Base-by-base conservation (phyloP, 2,797 vertebrate genomes). In the Gymnothorax reevesii region DNA sequence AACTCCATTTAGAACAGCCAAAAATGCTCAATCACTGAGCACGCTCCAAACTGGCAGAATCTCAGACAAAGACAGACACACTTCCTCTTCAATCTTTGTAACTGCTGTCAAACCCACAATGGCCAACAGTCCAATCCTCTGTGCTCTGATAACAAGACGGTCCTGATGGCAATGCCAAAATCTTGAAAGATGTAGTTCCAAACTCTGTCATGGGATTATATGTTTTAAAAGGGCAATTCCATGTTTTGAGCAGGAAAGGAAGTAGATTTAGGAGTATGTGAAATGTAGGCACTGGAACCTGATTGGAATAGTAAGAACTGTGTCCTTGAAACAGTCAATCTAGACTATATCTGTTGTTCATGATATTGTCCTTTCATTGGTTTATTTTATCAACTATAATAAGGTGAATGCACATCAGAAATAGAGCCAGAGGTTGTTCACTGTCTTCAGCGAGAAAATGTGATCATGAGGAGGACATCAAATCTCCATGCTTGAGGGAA, bases 91-190 rank as follows among this genome's bases (percentile, higher is more conserved):
- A 85, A 57, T 75, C 75, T 49, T 79, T 57, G 33, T 77, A 60
- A 33, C n/a, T 59, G 59, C 22, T 57, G 1, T 27, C 27, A 85
- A 75, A 85, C 42, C 27, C 27, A 60, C 71, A 85, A 85, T 25
- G 8, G n/a, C 64, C 64, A 25, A 69, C 64, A n/a, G 64, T 69
- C 22, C 7, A n/a, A 25, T 69, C 8, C n/a, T 25, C 64, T 8
- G 64, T 10, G 64, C 64, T 8, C 6, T 7, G 64, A 79, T 4
- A 57, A 60, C 22, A 7, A 59, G 57, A 49, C 54, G 42, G 59
- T 42, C 59, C 49, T 27, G 27, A 59, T 25, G 15, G 52, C 12
- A 49, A 6, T 49, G 55, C 3, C 59, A 12, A 85, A 49, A 77
- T 66, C 17, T 59, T 15, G 60, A n/a, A 79, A 42, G 59, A 6